These are phyloP conservation scores for Apis dorsata DNA, from an alignment of 1,140 invertebrate genomes.

Conservation along the genomic window DNA sequence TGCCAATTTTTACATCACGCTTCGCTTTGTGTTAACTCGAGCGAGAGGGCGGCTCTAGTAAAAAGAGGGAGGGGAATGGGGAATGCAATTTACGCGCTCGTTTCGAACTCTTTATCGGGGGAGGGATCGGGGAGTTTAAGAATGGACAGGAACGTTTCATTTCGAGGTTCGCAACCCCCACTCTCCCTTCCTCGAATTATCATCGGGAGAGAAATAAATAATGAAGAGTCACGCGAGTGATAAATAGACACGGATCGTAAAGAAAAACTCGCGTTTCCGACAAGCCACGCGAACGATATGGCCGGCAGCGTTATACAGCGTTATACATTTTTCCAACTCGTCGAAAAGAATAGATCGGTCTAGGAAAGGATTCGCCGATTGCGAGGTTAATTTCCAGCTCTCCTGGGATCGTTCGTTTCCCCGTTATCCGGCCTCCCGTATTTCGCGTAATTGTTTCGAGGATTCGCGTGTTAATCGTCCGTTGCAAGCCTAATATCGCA, in stretches of 20 bases:
- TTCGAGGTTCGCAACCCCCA: neutral
- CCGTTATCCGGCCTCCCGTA: constrained; percentile 18
- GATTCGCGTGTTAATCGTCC: constrained; percentile 46
- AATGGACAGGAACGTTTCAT: neutral
- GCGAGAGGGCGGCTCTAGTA: no score
- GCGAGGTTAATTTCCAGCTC: neutral
- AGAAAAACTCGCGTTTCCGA: constrained; percentile 21
- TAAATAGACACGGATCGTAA: constrained; percentile 13
- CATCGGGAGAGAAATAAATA: neutral
- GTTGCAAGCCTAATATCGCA: constrained; percentile 14
- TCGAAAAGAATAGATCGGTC: no score
- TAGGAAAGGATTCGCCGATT: no score
- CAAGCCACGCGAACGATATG: constrained; percentile 15
- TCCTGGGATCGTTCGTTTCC: neutral
- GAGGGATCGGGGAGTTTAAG: neutral
- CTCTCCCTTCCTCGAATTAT: neutral
- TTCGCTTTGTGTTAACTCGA: no score
- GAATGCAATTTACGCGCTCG: constrained; percentile 3
- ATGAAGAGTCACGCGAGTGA: constrained; percentile 27
- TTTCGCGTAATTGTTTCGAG: constrained; percentile 43
- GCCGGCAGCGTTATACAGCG: neutral
- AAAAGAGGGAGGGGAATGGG: neutral
- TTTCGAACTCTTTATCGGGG: neutral
- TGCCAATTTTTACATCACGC: neutral
- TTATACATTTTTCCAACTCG: constrained; percentile 29